Conservation (phyloP, 2,888 invertebrate genomes). For the Halictus quadricinctus region DNA sequence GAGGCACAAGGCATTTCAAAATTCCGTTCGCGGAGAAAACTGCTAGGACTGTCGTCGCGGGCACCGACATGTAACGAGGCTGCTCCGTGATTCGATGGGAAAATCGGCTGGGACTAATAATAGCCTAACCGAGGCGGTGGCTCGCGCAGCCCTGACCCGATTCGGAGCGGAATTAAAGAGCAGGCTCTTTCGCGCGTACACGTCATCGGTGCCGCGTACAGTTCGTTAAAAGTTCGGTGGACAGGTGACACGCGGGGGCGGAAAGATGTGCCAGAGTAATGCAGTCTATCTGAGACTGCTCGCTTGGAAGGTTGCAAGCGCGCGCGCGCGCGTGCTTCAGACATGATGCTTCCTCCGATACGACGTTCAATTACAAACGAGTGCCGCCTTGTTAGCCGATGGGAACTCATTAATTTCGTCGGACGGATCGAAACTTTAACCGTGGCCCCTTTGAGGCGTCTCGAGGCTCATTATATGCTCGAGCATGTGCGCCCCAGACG, state of each 20-base stretch:
- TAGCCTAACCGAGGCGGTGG: not conserved
- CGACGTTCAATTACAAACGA: constrained; percentile 58
- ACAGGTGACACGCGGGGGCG: not conserved
- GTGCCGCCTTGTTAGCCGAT: constrained; percentile 61
- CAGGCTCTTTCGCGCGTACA: constrained; percentile 12
- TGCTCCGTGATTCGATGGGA: not conserved
- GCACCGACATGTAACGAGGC: not conserved
- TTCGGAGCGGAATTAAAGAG: not conserved
- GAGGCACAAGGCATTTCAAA: constrained; percentile 9
- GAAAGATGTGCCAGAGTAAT: not conserved
- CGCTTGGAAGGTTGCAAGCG: constrained; percentile 3
- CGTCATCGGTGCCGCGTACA: not conserved
- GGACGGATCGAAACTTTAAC: constrained; percentile 54
- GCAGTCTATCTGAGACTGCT: constrained; percentile 14
- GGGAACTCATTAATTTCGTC: constrained; percentile 62
- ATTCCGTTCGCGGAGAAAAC: not conserved
- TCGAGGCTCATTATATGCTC: constrained; percentile 64
- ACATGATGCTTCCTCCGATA: constrained; percentile 39
- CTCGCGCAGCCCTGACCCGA: constrained; percentile 19
- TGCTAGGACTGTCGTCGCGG: not conserved
- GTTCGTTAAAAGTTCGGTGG: not conserved
- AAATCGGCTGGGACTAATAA: not conserved
- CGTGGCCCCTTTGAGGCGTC: constrained; percentile 57
- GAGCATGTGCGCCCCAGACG: constrained; percentile 53
- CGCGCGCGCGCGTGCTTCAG: constrained; percentile 36